phyloP scores from a whole-genome alignment of 2,113 vertebrate species.

The Chloropsis hardwickii region DNA sequence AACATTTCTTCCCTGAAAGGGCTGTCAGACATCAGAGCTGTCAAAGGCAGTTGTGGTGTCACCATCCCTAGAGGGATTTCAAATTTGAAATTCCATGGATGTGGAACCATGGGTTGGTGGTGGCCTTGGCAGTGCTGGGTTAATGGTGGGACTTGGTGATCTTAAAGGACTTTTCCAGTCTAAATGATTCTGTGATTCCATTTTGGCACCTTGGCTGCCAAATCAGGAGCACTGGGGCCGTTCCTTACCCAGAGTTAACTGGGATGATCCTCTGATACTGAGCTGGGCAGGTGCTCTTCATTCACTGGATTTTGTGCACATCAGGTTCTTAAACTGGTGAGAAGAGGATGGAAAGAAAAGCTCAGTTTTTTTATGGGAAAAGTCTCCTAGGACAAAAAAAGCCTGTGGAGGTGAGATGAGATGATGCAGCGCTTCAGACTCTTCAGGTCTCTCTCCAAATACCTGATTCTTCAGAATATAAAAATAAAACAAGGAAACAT shows the following conservation, averaged over 20 bases:
- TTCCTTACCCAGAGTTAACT: neutral
- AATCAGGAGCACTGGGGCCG: accelerated
- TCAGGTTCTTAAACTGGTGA: neutral
- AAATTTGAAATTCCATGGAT: accelerated
- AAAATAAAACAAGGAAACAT: neutral
- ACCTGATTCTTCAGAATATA: neutral
- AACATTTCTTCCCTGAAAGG: neutral
- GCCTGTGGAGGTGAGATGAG: neutral
- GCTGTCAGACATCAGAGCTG: neutral
- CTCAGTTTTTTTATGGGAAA: neutral
- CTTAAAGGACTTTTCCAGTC: neutral
- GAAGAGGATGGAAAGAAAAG: neutral
- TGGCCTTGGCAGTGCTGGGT: neutral
- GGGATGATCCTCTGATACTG: neutral
- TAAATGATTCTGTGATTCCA: neutral
- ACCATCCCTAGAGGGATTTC: neutral
- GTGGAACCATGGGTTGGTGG: too few species aligned
- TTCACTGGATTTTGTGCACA: neutral
- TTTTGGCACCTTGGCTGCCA: neutral
- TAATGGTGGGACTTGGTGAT: neutral
- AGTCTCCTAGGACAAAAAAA: neutral
- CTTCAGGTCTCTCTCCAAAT: neutral
- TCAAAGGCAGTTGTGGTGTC: neutral
- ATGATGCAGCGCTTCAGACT: neutral
- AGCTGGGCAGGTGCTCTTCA: neutral